phyloP scores from a whole-genome alignment of 2,888 invertebrate species.

The Eulithis prunata region DNA sequence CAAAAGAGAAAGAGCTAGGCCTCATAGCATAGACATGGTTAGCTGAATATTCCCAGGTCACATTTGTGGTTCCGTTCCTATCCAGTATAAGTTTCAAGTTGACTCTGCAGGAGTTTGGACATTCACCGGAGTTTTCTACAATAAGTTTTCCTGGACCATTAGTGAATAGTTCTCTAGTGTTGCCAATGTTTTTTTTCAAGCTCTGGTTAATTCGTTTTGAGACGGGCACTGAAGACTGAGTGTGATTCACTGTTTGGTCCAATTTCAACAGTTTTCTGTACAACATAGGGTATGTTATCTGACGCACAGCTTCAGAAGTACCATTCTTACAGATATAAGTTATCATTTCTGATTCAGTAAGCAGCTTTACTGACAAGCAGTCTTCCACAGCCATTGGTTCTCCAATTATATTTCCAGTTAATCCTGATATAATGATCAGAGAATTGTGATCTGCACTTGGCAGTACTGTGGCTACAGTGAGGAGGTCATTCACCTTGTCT shows the following conservation, averaged over 20 bases:
- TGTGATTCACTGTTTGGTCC: slow-evolving; percentile 58
- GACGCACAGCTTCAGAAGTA: slow-evolving; percentile 81
- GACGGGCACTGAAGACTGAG: slow-evolving; percentile 60
- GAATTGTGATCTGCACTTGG: slow-evolving; percentile 83
- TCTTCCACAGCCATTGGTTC: slow-evolving; percentile 85
- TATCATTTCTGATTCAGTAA: slow-evolving; percentile 81
- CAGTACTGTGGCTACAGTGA: slow-evolving; percentile 83
- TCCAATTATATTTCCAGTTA: slow-evolving; percentile 87
- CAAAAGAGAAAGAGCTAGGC: slow-evolving; percentile 87
- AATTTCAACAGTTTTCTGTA: slow-evolving; percentile 65
- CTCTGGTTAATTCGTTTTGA: slow-evolving; percentile 80
- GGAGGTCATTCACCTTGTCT: slow-evolving; percentile 88
- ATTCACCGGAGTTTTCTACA: slow-evolving; percentile 88
- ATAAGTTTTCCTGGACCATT: slow-evolving; percentile 87
- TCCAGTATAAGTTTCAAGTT: slow-evolving; percentile 84
- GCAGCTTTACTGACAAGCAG: slow-evolving; percentile 84
- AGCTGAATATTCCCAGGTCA: slow-evolving; percentile 86
- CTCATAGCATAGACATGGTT: slow-evolving; percentile 88
- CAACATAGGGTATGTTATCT: slow-evolving; percentile 64
- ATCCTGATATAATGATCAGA: slow-evolving; percentile 88
- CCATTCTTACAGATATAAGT: slow-evolving; percentile 85
- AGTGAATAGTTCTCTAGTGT: slow-evolving; percentile 83
- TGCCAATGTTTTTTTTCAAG: slow-evolving; percentile 83
- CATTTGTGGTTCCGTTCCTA: slow-evolving; percentile 79
- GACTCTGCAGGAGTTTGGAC: slow-evolving; percentile 88